phyloP scores from a whole-genome alignment of 1,140 invertebrate genomes.

The Holotrichia oblita region DNA sequence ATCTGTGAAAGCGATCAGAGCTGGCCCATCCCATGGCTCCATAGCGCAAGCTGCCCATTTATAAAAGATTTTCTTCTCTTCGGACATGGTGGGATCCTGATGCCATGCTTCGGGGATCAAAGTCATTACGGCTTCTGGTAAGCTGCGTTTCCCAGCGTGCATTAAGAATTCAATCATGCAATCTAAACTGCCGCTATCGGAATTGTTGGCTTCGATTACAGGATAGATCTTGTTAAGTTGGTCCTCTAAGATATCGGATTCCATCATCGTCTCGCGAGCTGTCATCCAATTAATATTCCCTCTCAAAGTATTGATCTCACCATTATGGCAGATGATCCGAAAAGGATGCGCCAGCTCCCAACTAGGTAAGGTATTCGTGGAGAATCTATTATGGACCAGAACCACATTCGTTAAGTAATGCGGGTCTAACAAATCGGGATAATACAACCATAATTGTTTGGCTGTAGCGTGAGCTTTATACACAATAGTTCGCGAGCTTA shows the following conservation, averaged over 20 bases:
- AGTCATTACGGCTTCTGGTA: constrained; percentile 97
- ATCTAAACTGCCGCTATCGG: constrained; percentile 96
- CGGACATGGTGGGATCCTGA: constrained; percentile 90
- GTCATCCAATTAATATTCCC: constrained; percentile 99
- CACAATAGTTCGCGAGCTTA: constrained; percentile 89
- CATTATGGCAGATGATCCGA: constrained; percentile 97
- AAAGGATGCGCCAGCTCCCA: constrained; percentile 99
- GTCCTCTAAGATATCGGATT: constrained; percentile 80
- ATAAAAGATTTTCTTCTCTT: constrained; percentile 94
- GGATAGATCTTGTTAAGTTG: constrained; percentile 89
- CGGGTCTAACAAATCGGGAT: constrained; percentile 74
- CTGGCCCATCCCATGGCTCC: constrained; percentile 99
- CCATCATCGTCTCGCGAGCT: constrained; percentile 98
- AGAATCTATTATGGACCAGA: constrained; percentile 95
- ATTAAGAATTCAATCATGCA: constrained; percentile 97
- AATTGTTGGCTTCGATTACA: constrained; percentile 96
- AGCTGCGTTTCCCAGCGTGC: constrained; percentile 85
- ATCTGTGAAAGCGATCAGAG: constrained; percentile 97
- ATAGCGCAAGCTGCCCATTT: constrained; percentile 96
- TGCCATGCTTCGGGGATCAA: constrained; percentile 99
- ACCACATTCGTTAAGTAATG: constrained; percentile 94
- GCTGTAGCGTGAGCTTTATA: constrained; percentile 99
- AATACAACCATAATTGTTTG: constrained; percentile 89
- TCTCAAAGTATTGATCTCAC: constrained; percentile 98
- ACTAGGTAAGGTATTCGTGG: constrained; percentile 98